Conservation (phyloP, 2,797 vertebrate species). For the Aulostomus chinensis region DNA sequence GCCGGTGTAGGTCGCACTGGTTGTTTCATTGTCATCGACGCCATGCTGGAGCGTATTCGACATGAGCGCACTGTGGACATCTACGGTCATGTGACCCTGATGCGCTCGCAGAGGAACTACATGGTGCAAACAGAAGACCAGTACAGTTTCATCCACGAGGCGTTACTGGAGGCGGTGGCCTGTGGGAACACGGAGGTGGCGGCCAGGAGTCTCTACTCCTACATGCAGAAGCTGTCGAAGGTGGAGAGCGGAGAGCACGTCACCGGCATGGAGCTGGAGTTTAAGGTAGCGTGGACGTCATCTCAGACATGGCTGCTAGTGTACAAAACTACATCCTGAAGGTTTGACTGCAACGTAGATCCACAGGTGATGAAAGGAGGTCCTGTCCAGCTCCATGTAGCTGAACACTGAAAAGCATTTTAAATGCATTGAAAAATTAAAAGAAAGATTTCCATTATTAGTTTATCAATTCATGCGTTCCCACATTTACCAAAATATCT, state of each 20-base stretch:
- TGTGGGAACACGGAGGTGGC: slow-evolving; percentile 97
- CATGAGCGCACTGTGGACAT: slow-evolving; percentile 96
- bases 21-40: slow-evolving; percentile 97
- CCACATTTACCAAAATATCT: too few species aligned
- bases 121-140: slow-evolving; percentile 99
- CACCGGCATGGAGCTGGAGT: slow-evolving; percentile 96
- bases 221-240: slow-evolving; percentile 96
- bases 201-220: slow-evolving; percentile 91
- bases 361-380: too few species aligned
- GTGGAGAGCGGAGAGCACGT: slow-evolving; percentile 92
- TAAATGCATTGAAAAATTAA: too few species aligned
- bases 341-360: too few species aligned
- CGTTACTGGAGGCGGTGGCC: slow-evolving; percentile 94
- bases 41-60: slow-evolving; percentile 95
- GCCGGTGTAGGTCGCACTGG: slow-evolving; percentile 95
- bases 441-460: too few species aligned
- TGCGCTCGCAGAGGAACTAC: slow-evolving; percentile 98
- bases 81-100: slow-evolving; percentile 95
- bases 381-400: too few species aligned
- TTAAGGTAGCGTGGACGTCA: slow-evolving; percentile 87
- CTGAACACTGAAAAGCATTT: too few species aligned
- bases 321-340: too few species aligned
- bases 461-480: too few species aligned
- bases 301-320: too few species aligned
- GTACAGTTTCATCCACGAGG: slow-evolving; percentile 98